phyloP scores from a whole-genome alignment of 2,888 invertebrate genomes.

The Sipunculus nudus region DNA sequence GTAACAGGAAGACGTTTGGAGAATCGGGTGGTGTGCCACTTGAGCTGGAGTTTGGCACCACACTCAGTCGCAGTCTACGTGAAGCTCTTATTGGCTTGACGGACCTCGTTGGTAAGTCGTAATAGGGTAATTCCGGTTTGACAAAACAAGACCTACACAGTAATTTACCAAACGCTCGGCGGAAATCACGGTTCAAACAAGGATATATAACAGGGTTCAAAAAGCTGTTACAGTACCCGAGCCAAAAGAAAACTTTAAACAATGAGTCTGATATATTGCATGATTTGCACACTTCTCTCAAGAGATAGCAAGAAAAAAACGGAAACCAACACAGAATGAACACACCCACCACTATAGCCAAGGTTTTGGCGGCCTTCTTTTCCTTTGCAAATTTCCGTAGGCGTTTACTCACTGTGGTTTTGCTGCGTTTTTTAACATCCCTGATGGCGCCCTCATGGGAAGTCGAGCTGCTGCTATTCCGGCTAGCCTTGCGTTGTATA shows the following conservation, averaged over 20 bases:
- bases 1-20: neutral
- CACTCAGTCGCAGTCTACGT: neutral
- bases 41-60: neutral
- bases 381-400: constrained; percentile 69
- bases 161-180: constrained; percentile 85
- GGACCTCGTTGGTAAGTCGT: neutral
- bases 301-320: constrained; percentile 82
- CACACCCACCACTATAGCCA: constrained; percentile 85
- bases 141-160: constrained; percentile 18
- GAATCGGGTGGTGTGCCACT: neutral
- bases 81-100: neutral
- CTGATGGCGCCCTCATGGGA: constrained; percentile 8
- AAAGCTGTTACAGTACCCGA: constrained; percentile 88
- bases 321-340: constrained; percentile 88
- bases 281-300: constrained; percentile 80
- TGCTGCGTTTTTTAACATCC: neutral
- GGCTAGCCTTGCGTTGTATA: neutral
- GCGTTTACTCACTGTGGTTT: constrained; percentile 6
- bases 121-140: constrained; percentile 13
- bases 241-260: constrained; percentile 83
- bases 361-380: constrained; percentile 85
- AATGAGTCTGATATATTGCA: constrained; percentile 68
- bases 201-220: constrained; percentile 91
- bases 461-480: neutral
- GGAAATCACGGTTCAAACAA: constrained; percentile 86